Conservation (phyloP, 2,797 vertebrate genomes). For the Hephaestus fuliginosus region DNA sequence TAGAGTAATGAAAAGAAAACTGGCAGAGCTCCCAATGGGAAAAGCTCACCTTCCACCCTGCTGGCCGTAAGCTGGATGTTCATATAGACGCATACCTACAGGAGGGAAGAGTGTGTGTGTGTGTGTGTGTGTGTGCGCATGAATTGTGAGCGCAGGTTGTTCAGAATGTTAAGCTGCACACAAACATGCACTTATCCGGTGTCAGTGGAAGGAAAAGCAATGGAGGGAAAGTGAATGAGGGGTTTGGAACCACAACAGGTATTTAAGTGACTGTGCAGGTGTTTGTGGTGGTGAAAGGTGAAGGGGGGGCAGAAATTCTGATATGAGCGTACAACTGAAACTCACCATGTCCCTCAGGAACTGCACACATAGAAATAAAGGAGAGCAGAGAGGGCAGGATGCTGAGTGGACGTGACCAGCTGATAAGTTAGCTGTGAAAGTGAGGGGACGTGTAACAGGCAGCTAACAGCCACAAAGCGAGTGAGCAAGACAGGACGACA, state of each 20-base stretch:
- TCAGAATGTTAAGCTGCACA: conserved; percentile 47
- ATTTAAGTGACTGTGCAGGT: conserved; percentile 64
- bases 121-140: conserved; percentile 25
- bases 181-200: conserved; percentile 63
- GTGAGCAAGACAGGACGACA: conserved; percentile 38
- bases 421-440: conserved; percentile 14
- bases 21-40: conserved; percentile 74
- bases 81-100: conserved; percentile 42
- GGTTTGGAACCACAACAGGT: conserved; percentile 63
- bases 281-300: conserved; percentile 55
- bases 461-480: background rate
- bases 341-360: background rate
- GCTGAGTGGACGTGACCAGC: background rate
- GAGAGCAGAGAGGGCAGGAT: background rate
- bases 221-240: conserved; percentile 69
- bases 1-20: conserved; percentile 85
- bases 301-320: conserved; percentile 7
- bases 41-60: conserved; percentile 69
- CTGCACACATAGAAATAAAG: background rate
- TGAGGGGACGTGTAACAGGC: conserved; percentile 7
- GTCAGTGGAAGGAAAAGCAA: conserved; percentile 36
- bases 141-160: conserved; percentile 20
- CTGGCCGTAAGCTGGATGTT: conserved; percentile 40
- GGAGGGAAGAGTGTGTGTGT: conserved; percentile 32
- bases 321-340: background rate